Evolutionary conservation across 2,113 vertebrate genomes (phyloP).

Genomic region (Pachyramphus minor): DNA sequence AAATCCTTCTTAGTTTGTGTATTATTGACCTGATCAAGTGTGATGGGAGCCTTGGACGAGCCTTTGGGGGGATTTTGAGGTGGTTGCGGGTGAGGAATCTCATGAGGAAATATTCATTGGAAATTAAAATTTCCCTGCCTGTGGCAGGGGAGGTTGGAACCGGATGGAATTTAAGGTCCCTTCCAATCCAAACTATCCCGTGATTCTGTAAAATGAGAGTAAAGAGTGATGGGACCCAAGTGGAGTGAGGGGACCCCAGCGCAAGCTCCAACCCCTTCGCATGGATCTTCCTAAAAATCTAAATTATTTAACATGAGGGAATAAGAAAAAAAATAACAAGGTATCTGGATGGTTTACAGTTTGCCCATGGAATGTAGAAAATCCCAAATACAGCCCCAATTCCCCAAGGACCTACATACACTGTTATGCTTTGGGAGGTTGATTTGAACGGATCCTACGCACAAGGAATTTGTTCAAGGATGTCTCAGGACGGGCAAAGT

Average conservation of each 20-base stretch:
- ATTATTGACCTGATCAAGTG: constrained; percentile 56
- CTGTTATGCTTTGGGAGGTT: fast-evolving
- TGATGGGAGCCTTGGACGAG: neutral
- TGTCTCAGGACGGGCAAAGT: neutral
- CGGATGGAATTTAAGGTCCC: neutral
- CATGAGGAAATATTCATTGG: neutral
- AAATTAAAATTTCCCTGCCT: neutral
- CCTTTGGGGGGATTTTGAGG: neutral
- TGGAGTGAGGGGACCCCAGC: fast-evolving
- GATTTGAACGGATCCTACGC: neutral
- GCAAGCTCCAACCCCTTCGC: neutral
- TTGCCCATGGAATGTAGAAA: neutral
- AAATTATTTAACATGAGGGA: neutral
- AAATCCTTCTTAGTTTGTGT: constrained; percentile 68
- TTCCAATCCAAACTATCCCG: neutral
- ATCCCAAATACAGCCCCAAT: fast-evolving
- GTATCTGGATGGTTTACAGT: neutral
- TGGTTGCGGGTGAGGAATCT: neutral
- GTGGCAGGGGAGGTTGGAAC: neutral
- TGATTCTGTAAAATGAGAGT: neutral
- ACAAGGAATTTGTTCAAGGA: neutral
- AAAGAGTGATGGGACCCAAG: neutral
- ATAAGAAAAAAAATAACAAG: neutral
- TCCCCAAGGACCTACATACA: neutral
- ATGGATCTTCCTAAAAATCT: neutral